Evolutionary conservation across 23 tunicate genomes (phyloP).

Genomic region (Botrylloides violaceus): DNA sequence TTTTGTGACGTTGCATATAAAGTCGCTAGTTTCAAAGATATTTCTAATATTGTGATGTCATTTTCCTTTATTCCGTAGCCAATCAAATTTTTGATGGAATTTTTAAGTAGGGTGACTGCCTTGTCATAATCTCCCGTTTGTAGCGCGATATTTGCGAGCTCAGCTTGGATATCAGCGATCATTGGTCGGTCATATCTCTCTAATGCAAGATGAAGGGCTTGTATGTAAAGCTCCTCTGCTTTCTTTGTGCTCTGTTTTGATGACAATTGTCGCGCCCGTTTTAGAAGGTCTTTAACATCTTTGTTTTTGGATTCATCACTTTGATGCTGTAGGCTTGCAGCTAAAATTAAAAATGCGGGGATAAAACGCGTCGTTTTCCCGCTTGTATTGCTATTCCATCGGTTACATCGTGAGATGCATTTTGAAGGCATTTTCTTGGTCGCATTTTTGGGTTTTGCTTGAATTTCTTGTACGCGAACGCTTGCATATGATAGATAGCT

Average conservation of each 20-base stretch:
- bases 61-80: conserved; percentile 37
- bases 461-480: too few species aligned
- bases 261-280: not conserved
- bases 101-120: conserved; percentile 45
- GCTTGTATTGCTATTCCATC: too few species aligned
- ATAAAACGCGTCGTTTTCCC: too few species aligned
- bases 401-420: too few species aligned
- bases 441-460: too few species aligned
- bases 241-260: not conserved
- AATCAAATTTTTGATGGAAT: conserved; percentile 42
- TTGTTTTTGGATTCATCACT: not conserved
- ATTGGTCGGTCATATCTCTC: conserved; percentile 14
- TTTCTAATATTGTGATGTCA: conserved; percentile 48
- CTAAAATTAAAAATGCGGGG: not conserved
- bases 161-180: conserved; percentile 58
- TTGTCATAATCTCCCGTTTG: conserved; percentile 26
- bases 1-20: conserved; percentile 52
- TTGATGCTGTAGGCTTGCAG: not conserved
- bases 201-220: conserved; percentile 63
- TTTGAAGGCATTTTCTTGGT: too few species aligned
- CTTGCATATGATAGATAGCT: too few species aligned
- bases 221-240: conserved; percentile 22
- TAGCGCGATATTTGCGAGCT: conserved; percentile 68
- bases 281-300: not conserved
- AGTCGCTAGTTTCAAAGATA: conserved; percentile 70